These are phyloP conservation scores for Mixornis gularis DNA, from an alignment of 2,113 vertebrate species.

Conservation along the genomic window DNA sequence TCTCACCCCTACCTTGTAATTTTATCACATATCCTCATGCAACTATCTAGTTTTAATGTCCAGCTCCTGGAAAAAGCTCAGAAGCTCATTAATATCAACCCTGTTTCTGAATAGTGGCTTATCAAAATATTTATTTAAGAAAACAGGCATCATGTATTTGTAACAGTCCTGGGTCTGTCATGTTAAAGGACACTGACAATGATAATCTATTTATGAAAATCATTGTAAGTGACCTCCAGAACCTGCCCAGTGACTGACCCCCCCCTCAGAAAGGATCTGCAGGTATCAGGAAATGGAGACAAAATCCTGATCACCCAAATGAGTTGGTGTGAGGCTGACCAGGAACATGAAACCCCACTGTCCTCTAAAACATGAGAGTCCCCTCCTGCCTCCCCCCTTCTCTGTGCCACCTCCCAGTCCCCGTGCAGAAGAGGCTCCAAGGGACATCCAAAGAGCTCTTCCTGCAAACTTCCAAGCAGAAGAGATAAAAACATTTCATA, in stretches of 20 bases:
- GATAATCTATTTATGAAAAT: neutral
- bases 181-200: neutral
- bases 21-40: neutral
- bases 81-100: neutral
- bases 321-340: neutral
- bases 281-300: neutral
- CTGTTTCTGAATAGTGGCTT: neutral
- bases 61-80: neutral
- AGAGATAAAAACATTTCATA: neutral
- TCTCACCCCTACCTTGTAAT: neutral
- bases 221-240: neutral
- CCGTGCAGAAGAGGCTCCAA: neutral
- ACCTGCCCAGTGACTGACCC: neutral
- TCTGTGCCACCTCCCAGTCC: neutral
- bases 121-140: neutral
- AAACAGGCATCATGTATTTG: neutral
- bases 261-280: neutral
- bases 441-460: neutral
- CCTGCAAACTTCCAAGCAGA: neutral
- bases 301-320: neutral
- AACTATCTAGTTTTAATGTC: neutral
- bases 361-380: neutral
- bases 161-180: neutral
- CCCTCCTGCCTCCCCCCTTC: neutral
- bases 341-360: neutral